phyloP scores from a whole-genome alignment of 1,140 invertebrate genomes.

The Andrena cerasifolii region DNA sequence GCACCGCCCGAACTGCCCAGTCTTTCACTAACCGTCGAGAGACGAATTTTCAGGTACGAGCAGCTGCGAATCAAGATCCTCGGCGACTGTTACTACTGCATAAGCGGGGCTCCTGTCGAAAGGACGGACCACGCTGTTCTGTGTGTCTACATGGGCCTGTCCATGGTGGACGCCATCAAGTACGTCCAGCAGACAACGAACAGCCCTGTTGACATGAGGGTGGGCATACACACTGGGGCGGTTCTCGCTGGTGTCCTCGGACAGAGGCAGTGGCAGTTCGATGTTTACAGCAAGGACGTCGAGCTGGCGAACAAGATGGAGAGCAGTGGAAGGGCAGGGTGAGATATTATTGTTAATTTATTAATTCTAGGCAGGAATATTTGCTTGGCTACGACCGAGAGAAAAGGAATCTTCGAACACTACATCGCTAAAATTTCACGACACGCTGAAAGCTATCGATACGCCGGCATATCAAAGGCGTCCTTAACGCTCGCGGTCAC shows the following conservation, averaged over 20 bases:
- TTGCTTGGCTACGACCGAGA: no score
- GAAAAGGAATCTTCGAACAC: no score
- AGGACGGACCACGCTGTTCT: constrained; percentile 95
- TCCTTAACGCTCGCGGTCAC: not conserved
- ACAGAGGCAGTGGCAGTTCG: constrained; percentile 99
- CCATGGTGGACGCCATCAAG: constrained; percentile 98
- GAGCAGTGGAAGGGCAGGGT: constrained; percentile 97
- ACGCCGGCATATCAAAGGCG: not conserved
- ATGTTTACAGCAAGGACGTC: constrained; percentile 98
- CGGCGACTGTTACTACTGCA: constrained; percentile 98
- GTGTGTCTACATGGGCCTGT: constrained; percentile 96
- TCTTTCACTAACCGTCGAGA: no score
- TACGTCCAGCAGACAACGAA: constrained; percentile 98
- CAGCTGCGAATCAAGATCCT: constrained; percentile 97
- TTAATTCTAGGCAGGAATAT: not conserved
- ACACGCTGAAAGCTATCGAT: constrained; percentile 10
- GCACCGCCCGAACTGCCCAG: no score
- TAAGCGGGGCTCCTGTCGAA: constrained; percentile 94
- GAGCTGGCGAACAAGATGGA: constrained; percentile 99
- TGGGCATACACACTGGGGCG: constrained; percentile 98
- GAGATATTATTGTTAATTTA: constrained; percentile 74
- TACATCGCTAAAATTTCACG: no score
- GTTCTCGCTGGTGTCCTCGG: constrained; percentile 98
- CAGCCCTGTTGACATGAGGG: constrained; percentile 98
- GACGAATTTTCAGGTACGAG: constrained; percentile 90